Conservation (phyloP, 23 tunicate genomes). For the Styela plicata region DNA sequence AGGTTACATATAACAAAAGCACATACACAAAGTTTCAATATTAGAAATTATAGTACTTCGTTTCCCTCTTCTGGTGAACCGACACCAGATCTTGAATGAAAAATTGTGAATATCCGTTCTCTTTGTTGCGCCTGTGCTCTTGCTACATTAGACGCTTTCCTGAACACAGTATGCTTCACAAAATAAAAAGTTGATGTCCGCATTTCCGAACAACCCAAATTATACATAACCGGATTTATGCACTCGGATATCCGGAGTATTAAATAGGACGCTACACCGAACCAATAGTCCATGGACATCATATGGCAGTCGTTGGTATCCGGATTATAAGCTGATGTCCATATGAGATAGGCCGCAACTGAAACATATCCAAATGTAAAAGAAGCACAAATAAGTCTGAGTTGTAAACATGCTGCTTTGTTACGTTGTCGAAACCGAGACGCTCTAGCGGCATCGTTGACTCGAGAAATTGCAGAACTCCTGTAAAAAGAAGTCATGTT, state of each 20-base stretch:
- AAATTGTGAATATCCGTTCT: constrained; percentile 8
- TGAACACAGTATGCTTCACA: constrained; percentile 9
- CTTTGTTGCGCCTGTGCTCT: constrained; percentile 5
- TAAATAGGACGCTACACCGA: constrained; percentile 79
- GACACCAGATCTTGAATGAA: not conserved
- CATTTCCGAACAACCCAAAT: constrained; percentile 70
- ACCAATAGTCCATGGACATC: constrained; percentile 66
- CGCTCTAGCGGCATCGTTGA: not conserved
- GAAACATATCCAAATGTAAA: constrained; percentile 72
- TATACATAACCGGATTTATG: constrained; percentile 90
- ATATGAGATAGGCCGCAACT: constrained; percentile 54
- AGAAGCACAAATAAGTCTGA: constrained; percentile 45
- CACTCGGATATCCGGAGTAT: constrained; percentile 75
- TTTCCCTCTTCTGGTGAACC: not conserved
- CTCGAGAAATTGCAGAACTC: not conserved
- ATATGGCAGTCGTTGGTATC: not conserved
- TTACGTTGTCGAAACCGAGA: constrained; percentile 2
- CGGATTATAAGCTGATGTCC: constrained; percentile 51
- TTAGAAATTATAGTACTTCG: too few species aligned
- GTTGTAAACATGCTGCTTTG: constrained; percentile 33
- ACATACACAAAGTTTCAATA: too few species aligned
- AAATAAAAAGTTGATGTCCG: constrained; percentile 38
- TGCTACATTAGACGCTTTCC: constrained; percentile 9
- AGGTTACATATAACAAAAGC: too few species aligned
- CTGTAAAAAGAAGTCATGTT: too few species aligned